These are phyloP conservation scores for Acanthosoma haemorrhoidale DNA, from an alignment of 2,888 invertebrate species.

Conservation along the genomic window DNA sequence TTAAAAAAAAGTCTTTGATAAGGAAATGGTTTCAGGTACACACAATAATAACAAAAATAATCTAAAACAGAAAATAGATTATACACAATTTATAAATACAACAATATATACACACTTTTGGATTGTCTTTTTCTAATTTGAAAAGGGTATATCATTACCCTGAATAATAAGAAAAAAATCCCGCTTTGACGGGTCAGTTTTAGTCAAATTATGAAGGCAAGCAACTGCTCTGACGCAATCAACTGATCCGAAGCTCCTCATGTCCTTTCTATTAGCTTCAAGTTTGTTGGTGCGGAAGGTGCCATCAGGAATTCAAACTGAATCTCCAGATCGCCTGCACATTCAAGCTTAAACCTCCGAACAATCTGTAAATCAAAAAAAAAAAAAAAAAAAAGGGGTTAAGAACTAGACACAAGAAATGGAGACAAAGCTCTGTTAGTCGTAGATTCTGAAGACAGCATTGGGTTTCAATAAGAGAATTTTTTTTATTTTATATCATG, in stretches of 20 bases:
- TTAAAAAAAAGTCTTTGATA: slow-evolving; percentile 4
- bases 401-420: no score
- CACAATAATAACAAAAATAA: not conserved
- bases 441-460: no score
- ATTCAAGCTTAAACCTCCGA: slow-evolving; percentile 64
- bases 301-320: slow-evolving; percentile 77
- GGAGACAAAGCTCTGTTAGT: no score
- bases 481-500: no score
- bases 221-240: not conserved
- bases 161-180: slow-evolving; percentile 7
- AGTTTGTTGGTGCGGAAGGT: slow-evolving; percentile 66
- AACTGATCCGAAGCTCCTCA: no score
- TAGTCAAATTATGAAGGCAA: slow-evolving; percentile 5
- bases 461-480: no score
- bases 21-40: slow-evolving; percentile 24
- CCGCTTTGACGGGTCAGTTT: not conserved
- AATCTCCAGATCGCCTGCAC: slow-evolving; percentile 62
- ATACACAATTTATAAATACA: not conserved
- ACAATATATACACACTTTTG: slow-evolving; percentile 16
- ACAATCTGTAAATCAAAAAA: slow-evolving; percentile 53
- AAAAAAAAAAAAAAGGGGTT: no score
- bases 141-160: slow-evolving; percentile 17
- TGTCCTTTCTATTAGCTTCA: slow-evolving; percentile 52
- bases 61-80: not conserved
- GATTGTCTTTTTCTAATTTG: not conserved